These are phyloP conservation scores for Drosophila diplacantha DNA, from an alignment of 2,888 invertebrate species.

Conservation along the genomic window DNA sequence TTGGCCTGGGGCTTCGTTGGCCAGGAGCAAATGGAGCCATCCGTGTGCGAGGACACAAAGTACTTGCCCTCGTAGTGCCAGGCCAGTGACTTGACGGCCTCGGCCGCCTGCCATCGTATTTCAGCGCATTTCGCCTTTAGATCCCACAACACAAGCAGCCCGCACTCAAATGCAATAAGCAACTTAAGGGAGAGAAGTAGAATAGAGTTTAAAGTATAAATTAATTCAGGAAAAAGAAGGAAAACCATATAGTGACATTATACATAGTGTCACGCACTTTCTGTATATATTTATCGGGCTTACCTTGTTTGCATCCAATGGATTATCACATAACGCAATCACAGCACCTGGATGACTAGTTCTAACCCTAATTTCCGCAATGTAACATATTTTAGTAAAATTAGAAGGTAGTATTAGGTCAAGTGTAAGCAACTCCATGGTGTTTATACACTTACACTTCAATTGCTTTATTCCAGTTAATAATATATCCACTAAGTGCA, in stretches of 20 bases:
- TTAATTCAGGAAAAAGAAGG: background rate
- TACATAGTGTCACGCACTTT: background rate
- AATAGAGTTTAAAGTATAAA: background rate
- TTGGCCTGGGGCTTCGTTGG: constrained; percentile 86
- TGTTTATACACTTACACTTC: constrained; percentile 89
- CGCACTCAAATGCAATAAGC: constrained; percentile 96
- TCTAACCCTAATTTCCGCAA: constrained; percentile 84
- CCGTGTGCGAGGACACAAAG: constrained; percentile 96
- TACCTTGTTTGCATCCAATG: constrained; percentile 97
- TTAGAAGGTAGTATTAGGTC: background rate
- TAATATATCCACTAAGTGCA: constrained; percentile 96
- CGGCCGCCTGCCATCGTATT: constrained; percentile 87
- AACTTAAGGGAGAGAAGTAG: constrained; percentile 81
- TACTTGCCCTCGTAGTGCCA: constrained; percentile 99
- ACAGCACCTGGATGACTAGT: constrained; percentile 98
- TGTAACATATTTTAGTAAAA: background rate
- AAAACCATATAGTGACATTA: background rate
- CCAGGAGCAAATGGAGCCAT: constrained; percentile 98
- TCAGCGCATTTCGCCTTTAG: constrained; percentile 91
- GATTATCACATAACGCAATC: constrained; percentile 97
- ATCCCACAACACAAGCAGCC: constrained; percentile 97
- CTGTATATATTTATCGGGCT: constrained; percentile 44
- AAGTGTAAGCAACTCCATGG: rapidly evolving
- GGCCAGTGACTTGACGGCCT: constrained; percentile 89
- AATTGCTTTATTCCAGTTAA: constrained; percentile 99